phyloP scores from a whole-genome alignment of 2,113 vertebrate genomes.

The Callocephalon fimbriatum region DNA sequence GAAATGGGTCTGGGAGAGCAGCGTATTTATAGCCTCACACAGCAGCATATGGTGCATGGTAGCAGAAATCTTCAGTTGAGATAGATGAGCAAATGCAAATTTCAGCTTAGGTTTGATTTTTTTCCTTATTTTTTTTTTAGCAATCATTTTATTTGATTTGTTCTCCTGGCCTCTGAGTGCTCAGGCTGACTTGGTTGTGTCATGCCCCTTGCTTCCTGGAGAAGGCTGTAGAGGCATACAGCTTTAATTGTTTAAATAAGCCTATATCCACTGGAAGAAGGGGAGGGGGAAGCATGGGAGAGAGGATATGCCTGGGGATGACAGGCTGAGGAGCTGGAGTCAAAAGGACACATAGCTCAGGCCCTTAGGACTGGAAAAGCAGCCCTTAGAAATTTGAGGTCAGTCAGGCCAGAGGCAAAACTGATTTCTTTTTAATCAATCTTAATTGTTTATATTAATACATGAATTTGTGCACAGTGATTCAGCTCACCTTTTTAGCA shows the following conservation, averaged over 20 bases:
- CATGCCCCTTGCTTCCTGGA: not conserved
- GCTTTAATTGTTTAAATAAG: constrained; percentile 59
- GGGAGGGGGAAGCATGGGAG: not conserved
- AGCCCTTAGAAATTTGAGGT: constrained; percentile 34
- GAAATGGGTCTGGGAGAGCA: constrained; percentile 32
- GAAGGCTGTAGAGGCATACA: not conserved
- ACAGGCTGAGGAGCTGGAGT: constrained; percentile 18
- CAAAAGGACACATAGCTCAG: constrained; percentile 41
- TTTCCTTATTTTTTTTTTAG: not conserved
- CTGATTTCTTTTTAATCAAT: constrained; percentile 54
- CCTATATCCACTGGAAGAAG: not conserved
- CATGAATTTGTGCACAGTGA: not conserved
- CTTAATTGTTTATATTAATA: constrained; percentile 58
- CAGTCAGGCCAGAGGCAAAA: constrained; percentile 38
- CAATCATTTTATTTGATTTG: not conserved
- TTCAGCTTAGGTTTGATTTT: not conserved
- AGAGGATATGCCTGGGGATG: constrained; percentile 14
- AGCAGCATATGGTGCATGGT: constrained; percentile 36
- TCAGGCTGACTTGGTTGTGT: not conserved
- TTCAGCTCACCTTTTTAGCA: not conserved
- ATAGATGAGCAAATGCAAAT: constrained; percentile 48
- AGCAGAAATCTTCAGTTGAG: constrained; percentile 41
- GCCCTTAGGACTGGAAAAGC: constrained; percentile 25
- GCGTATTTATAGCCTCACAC: constrained; percentile 22
- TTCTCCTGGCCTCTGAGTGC: not conserved